Evolutionary conservation across 2,113 vertebrate genomes (phyloP), one percentile per base, ranked within the genome.

Genomic region (Monopterus albus): DNA sequence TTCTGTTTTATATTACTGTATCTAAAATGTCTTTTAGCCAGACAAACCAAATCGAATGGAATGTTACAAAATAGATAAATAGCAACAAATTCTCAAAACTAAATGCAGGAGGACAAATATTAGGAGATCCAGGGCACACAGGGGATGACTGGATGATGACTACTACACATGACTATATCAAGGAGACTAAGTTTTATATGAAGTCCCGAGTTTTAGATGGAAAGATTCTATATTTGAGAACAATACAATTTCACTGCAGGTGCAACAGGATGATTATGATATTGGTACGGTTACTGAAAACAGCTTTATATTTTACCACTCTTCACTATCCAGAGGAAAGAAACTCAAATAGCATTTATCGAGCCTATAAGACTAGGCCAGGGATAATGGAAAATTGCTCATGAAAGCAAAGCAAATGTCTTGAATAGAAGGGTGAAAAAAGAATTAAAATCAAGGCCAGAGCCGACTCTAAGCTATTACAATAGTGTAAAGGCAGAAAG

Each of bases 281-380:
- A 84, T 65, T 69, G 68, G 69, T 47, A 59, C 74, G 65, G 85
- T 87, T 84, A 76, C 75, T 80, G 69, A 83, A 86, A 76, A 70
- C 11, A 29, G 45, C 61, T 72, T 76, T 68, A 57, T 56, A 60
- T 85, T 75, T 77, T 26, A 26, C 26, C 52, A 71, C 79, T 83
- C 81, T 84, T 81, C 59, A 71, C 49, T 10, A 74, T 72, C 55
- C 49, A 64, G n/a, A 55, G 53, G 46, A 81, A 81, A 60, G 38
- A 26, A 77, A 85, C 73, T 82, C 78, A 79, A 89, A 83, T 77
- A 55, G 45, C 81, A 76, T 90, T 91, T 85, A 82, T 82, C 68
- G 78, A 80, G 75, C 31, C 40, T 52, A 72, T 79, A 49, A 77
- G 74, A 83, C 75, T 26, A 43, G 71, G 60, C 17, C 35, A 60